Evolutionary conservation across 2,113 vertebrate genomes (phyloP).

Genomic region (Pelobates fuscus): DNA sequence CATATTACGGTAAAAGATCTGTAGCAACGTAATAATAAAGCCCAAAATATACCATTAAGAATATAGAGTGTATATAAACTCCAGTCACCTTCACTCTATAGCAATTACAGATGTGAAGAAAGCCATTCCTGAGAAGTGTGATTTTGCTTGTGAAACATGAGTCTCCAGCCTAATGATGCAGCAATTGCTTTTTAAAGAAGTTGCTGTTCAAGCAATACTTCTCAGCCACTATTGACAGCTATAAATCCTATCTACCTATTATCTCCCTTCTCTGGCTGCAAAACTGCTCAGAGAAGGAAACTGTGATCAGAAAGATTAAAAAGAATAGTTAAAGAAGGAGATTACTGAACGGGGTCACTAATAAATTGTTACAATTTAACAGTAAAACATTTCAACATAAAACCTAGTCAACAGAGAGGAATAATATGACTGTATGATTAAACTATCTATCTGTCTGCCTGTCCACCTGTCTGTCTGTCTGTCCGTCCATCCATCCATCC

Average conservation of each 20-base stretch:
- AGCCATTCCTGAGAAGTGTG: slow-evolving; percentile 25
- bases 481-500: no score
- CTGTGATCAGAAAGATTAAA: slow-evolving; percentile 20
- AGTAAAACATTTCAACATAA: background rate
- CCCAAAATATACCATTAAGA: slow-evolving; percentile 3
- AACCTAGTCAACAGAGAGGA: no score
- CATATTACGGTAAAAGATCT: no score
- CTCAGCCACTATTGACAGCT: slow-evolving; percentile 39
- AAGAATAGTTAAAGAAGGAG: slow-evolving; percentile 15
- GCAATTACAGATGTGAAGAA: slow-evolving; percentile 23
- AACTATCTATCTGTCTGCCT: no score
- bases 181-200: slow-evolving; percentile 30
- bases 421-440: no score
- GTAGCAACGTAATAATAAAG: no score
- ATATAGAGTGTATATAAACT: slow-evolving; percentile 11
- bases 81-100: slow-evolving; percentile 37
- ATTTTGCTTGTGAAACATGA: slow-evolving; percentile 37
- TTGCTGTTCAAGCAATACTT: slow-evolving; percentile 37
- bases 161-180: slow-evolving; percentile 41
- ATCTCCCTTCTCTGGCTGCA: slow-evolving; percentile 28
- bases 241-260: slow-evolving; percentile 49
- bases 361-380: background rate
- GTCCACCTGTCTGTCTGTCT: no score
- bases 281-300: slow-evolving; percentile 19
- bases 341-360: slow-evolving; percentile 11